Conservation (phyloP, 2,113 vertebrate species). For the Bufo gargarizans region DNA sequence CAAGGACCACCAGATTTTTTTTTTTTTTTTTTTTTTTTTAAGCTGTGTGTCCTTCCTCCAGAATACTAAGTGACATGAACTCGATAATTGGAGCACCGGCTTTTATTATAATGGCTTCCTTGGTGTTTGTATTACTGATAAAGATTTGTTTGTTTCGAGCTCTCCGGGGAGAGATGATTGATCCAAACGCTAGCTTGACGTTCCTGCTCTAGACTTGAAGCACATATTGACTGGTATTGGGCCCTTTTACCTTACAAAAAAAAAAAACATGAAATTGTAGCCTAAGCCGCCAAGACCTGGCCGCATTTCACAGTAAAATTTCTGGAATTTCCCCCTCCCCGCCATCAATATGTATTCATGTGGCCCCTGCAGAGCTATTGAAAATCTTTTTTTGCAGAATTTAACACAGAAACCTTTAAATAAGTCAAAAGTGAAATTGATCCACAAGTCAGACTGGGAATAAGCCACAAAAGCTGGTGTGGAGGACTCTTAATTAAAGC, state of each 20-base stretch:
- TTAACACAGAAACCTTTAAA: slow-evolving; percentile 39
- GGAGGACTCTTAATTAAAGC: neutral
- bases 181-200: slow-evolving; percentile 27
- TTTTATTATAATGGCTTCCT: slow-evolving; percentile 28
- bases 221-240: slow-evolving; percentile 41
- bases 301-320: neutral
- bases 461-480: slow-evolving; percentile 13
- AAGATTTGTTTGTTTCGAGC: slow-evolving; percentile 48
- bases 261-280: slow-evolving; percentile 28
- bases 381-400: slow-evolving; percentile 26
- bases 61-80: slow-evolving; percentile 41
- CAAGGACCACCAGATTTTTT: neutral
- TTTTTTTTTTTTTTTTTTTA: neutral
- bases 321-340: neutral
- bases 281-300: slow-evolving; percentile 10
- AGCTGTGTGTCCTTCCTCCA: slow-evolving; percentile 1
- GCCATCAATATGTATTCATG: slow-evolving; percentile 6
- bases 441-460: slow-evolving; percentile 28
- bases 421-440: slow-evolving; percentile 57
- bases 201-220: slow-evolving; percentile 7
- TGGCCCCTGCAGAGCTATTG: slow-evolving; percentile 10
- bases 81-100: slow-evolving; percentile 37
- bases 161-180: slow-evolving; percentile 41
- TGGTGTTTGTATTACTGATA: slow-evolving; percentile 46
- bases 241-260: too few species aligned